Evolutionary conservation across 92 coral and sea anemone species (phyloP).

Genomic region (Metridium senile): DNA sequence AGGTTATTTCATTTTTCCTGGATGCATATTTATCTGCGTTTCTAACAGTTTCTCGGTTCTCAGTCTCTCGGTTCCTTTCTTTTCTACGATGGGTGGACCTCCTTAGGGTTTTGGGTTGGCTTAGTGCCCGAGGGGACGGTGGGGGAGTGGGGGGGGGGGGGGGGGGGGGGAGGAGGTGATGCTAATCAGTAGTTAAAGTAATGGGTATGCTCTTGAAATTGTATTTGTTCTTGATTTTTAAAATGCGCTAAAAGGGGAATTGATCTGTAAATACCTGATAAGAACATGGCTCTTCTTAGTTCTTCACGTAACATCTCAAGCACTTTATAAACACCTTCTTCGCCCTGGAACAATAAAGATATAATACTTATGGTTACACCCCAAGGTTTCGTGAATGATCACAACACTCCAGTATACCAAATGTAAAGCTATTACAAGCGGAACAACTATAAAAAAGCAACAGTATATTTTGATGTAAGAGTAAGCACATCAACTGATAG

Average conservation of each 20-base stretch:
- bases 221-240: neutral
- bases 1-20: too few species aligned
- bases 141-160: too few species aligned
- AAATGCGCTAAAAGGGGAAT: too few species aligned
- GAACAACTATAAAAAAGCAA: too few species aligned
- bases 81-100: too few species aligned
- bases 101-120: too few species aligned
- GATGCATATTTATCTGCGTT: neutral
- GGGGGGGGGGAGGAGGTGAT: too few species aligned
- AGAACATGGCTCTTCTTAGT: slow-evolving; percentile 42
- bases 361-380: neutral
- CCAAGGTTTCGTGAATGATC: neutral
- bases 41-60: neutral
- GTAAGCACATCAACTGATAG: too few species aligned
- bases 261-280: slow-evolving; percentile 40
- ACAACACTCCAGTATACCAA: neutral
- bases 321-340: slow-evolving; percentile 46
- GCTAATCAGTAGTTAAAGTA: neutral
- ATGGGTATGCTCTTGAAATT: neutral
- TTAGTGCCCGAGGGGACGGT: too few species aligned
- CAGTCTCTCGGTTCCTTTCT: neutral
- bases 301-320: slow-evolving; percentile 48
- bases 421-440: too few species aligned
- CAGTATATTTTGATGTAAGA: too few species aligned
- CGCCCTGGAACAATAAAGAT: slow-evolving; percentile 21